phyloP scores from a whole-genome alignment of 2,888 invertebrate genomes.

The Cosmia trapezina region DNA sequence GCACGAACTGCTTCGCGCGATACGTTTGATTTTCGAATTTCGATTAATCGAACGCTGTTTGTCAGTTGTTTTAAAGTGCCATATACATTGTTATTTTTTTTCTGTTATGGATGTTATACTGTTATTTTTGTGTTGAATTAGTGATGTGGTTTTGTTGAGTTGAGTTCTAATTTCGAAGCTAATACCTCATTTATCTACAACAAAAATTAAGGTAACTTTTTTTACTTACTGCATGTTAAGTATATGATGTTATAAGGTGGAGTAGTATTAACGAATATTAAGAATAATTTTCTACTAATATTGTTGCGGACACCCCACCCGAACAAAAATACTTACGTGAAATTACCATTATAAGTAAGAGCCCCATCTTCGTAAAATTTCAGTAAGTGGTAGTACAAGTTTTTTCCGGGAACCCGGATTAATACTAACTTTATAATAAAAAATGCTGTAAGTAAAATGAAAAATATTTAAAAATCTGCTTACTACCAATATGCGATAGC shows the following conservation, averaged over 20 bases:
- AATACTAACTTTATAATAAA: background rate
- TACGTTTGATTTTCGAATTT: conserved; percentile 57
- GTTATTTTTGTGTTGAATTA: conserved; percentile 21
- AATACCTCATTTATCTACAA: background rate
- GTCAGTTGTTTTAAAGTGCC: conserved; percentile 44
- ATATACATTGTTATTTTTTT: conserved; percentile 18
- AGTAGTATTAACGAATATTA: background rate
- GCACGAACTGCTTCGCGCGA: conserved; percentile 58
- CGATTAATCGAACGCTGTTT: conserved; percentile 41
- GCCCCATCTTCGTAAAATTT: background rate
- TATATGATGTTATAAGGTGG: background rate
- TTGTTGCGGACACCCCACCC: background rate
- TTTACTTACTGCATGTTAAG: background rate
- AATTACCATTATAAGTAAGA: too few species aligned
- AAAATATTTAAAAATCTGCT: background rate
- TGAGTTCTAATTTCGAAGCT: background rate
- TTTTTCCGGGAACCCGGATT: background rate
- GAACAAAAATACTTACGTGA: background rate
- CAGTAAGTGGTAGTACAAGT: background rate
- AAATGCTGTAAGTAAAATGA: background rate
- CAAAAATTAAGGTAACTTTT: conserved; percentile 23
- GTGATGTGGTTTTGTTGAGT: conserved; percentile 31
- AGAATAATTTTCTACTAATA: background rate
- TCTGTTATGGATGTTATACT: conserved; percentile 1
- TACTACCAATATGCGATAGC: background rate